Percentiles rank a stretch among this genome's conserved stretches.
phyloP scores from a whole-genome alignment of 30 jellyfish, hydroid and myxozoan species.

The Cassiopea andromeda region DNA sequence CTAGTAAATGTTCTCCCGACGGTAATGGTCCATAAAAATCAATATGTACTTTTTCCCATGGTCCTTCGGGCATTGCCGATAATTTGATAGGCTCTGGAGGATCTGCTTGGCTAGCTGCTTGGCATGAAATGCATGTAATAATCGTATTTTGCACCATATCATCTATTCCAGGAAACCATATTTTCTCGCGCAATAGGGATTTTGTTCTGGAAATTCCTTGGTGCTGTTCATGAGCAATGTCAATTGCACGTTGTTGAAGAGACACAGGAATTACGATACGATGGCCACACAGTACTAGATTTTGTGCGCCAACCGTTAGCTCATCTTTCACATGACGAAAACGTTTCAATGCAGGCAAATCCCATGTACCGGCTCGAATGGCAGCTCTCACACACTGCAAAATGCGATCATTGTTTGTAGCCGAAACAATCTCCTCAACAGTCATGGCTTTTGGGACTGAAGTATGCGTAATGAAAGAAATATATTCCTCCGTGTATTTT shows the following conservation, averaged over 20 bases:
- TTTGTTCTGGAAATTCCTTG: slow-evolving; percentile 69
- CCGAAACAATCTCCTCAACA: slow-evolving; percentile 34
- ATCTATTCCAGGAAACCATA: slow-evolving; percentile 64
- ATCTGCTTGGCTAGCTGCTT: slow-evolving; percentile 49
- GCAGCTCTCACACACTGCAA: slow-evolving; percentile 28
- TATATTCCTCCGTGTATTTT: neutral
- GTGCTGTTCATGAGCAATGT: slow-evolving; percentile 52
- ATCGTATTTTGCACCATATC: slow-evolving; percentile 15
- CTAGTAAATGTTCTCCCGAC: neutral
- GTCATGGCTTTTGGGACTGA: slow-evolving; percentile 56
- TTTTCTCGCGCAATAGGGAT: neutral
- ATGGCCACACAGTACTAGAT: slow-evolving; percentile 18
- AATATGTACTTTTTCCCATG: slow-evolving; percentile 25
- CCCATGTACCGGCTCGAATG: slow-evolving; percentile 30
- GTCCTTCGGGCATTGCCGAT: slow-evolving; percentile 13
- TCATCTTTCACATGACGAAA: slow-evolving; percentile 33
- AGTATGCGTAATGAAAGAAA: slow-evolving; percentile 24
- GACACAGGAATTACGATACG: slow-evolving; percentile 38
- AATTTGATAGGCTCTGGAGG: slow-evolving; percentile 30
- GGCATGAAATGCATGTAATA: slow-evolving; percentile 49
- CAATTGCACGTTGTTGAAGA: slow-evolving; percentile 35
- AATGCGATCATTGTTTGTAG: slow-evolving; percentile 29
- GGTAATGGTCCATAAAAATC: neutral
- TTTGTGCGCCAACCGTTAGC: slow-evolving; percentile 27
- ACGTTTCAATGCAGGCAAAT: neutral